A percentile compares a stretch with the other conserved stretches of the same genome.
These are phyloP conservation scores for Leptestheria dahalacensis DNA, from an alignment of 1,140 invertebrate species.

Conservation along the genomic window DNA sequence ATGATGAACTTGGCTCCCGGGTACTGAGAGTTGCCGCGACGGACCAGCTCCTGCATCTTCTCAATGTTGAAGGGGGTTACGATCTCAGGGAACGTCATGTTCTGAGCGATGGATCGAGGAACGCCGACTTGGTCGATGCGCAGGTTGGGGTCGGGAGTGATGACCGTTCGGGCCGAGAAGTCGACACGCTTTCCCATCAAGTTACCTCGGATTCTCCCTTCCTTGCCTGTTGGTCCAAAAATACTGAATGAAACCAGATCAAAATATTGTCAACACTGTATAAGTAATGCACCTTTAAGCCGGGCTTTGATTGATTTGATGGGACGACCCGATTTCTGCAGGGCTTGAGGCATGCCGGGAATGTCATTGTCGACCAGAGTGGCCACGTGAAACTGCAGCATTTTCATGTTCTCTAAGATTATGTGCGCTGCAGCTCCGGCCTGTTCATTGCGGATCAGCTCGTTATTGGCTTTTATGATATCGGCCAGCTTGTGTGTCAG, in stretches of 20 bases:
- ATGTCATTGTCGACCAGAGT: constrained; percentile 97
- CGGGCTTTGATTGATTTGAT: constrained; percentile 54
- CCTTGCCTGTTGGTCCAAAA: constrained; percentile 44
- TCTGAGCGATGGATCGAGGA: constrained; percentile 93
- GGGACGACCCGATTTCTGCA: constrained; percentile 97
- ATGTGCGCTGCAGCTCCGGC: constrained; percentile 49
- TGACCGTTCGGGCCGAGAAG: constrained; percentile 97
- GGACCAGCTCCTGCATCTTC: constrained; percentile 86
- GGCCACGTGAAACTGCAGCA: constrained; percentile 97
- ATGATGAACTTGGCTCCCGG: constrained; percentile 99
- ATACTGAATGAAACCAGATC: no score
- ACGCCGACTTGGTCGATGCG: constrained; percentile 97
- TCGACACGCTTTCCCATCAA: constrained; percentile 99
- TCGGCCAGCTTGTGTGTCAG: constrained; percentile 97
- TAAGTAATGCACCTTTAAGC: neutral
- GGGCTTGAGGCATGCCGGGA: constrained; percentile 90
- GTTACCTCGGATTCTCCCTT: constrained; percentile 95
- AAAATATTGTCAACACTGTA: neutral
- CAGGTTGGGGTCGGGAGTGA: constrained; percentile 97
- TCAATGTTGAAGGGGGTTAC: constrained; percentile 99
- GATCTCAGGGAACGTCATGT: constrained; percentile 97
- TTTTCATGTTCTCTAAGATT: constrained; percentile 89
- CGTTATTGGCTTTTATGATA: constrained; percentile 98
- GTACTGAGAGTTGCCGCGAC: constrained; percentile 91
- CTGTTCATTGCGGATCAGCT: constrained; percentile 37